Evolutionary conservation across 2,888 invertebrate genomes (phyloP), one percentile per base, ranked within the genome.

Genomic region (Operophtera brumata): DNA sequence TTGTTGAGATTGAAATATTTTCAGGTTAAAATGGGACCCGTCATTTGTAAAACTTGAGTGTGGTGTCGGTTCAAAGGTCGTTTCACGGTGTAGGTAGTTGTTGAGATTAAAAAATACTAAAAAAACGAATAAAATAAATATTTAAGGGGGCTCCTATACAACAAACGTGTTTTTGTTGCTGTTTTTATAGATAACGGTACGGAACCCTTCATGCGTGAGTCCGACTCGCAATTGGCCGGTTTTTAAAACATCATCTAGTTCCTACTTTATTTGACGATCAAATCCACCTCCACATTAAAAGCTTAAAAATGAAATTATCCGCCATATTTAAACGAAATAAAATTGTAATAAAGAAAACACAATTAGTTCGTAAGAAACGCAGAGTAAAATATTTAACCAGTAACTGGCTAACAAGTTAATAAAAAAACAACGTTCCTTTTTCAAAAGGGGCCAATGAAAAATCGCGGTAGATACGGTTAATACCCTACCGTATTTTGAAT

Each of bases 401-500:
- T 62, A 60, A 49, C 64, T 65, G 65, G 67, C 62, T 63, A 67
- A 9, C 30, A 30, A 30, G 53, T 65, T 60, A 67, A 66, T 20
- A 60, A 64, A 59, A 64, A 73, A 72, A 74, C 72, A 69, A 64
- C 57, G 65, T 74, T 78, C 71, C 64, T 75, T 78, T 81, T 82
- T 82, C 74, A 71, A 78, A 81, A 79, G 74, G 74, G 75, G 64
- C 84, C 84, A 85, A 86, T 84, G 84, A 86, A 77, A 80, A 82
- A 80, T 80, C 74, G 75, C 75, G 67, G 66, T 50, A 66, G 84
- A 82, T 83, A 82, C 75, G 70, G 45, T 74, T 74, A 75, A 76
- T 80, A 77, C 78, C 79, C 86, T 86, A 84, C 86, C 78, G 86
- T 77, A 85, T 84, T 85, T 85, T 78, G 78, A 79, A 84, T 81